Conservation (phyloP, 1,140 invertebrate species). For the Delia radicum region DNA sequence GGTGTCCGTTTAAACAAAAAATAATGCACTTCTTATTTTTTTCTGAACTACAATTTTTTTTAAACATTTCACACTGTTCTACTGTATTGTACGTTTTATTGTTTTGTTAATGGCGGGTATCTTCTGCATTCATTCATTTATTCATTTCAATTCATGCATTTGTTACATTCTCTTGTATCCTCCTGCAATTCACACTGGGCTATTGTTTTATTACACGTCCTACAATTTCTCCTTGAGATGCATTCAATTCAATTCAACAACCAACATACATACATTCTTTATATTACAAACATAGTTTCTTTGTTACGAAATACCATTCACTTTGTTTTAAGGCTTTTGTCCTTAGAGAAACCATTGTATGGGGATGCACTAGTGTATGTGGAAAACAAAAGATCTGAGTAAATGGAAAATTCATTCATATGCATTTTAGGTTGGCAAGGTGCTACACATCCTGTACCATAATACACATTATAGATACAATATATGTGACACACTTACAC, state of each 20-base stretch:
- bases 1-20: constrained; percentile 21
- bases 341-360: not conserved
- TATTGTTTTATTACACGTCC: not conserved
- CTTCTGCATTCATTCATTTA: not conserved
- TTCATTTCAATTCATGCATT: not conserved
- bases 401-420: constrained; percentile 16
- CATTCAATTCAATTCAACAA: constrained; percentile 2
- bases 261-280: too few relatives aligned
- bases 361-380: not conserved
- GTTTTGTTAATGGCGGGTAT: constrained; percentile 22
- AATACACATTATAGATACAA: not conserved
- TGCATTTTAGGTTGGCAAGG: constrained; percentile 3
- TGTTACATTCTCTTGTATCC: not conserved
- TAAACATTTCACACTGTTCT: not conserved
- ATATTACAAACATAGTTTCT: not conserved
- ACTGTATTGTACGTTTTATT: not conserved
- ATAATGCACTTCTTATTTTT: not conserved
- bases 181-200: constrained; percentile 9
- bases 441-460: constrained; percentile 18
- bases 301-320: not conserved
- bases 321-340: not conserved
- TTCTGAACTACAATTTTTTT: not conserved
- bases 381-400: not conserved
- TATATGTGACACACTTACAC: not conserved
- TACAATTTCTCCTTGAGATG: constrained; percentile 8